Base-by-base conservation (phyloP, 2,888 invertebrate species). In the Drosophila tanythrix region DNA sequence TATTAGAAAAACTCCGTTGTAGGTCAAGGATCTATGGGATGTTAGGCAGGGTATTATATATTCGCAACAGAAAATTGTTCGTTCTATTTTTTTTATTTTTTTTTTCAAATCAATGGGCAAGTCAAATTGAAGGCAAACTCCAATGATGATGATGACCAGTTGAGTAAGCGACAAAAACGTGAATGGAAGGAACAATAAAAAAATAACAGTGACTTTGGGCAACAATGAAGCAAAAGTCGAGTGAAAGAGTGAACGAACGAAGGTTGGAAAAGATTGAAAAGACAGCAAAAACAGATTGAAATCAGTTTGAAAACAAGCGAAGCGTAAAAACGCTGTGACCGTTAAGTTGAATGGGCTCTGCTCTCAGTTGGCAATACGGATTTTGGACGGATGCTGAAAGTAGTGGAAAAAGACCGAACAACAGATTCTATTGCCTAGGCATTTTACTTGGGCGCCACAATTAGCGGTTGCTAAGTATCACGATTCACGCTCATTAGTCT, bases 251-350 rank as follows among this genome's bases (percentile, higher is more conserved):
- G 33, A 53, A 35, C 27, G 18, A 38, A 29, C 62, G 73, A 57
- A 73, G 62, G 35, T 62, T 55, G 36, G 53, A 51, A 50, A 64
- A 72, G 79, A 75, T 79, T 79, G 79, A 79, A 79, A 86, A 86
- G 70, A 83, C 80, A 82, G 70, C 77, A 80, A 83, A 86, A 89
- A 85, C 89, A 89, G 88, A 91, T 90, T 91, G 88, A 90, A 91
- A 90, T 91, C 91, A 85, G 89, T 90, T 90, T 82, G 77, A 81
- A 88, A 88, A 74, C 85, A 86, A 82, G 81, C 90, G 86, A 91
- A 89, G 92, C 89, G 88, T 84, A 86, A 91, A 91, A 92, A 86
- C 88, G 88, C 88, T 55, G 46, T n/a, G 48, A 56, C 50, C 51
- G 57, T 57, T 55, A 70, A 67, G 27, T 69, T 55, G 55, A 69